phyloP scores from a whole-genome alignment of 2,888 invertebrate species.

The Acrocera orbiculus region DNA sequence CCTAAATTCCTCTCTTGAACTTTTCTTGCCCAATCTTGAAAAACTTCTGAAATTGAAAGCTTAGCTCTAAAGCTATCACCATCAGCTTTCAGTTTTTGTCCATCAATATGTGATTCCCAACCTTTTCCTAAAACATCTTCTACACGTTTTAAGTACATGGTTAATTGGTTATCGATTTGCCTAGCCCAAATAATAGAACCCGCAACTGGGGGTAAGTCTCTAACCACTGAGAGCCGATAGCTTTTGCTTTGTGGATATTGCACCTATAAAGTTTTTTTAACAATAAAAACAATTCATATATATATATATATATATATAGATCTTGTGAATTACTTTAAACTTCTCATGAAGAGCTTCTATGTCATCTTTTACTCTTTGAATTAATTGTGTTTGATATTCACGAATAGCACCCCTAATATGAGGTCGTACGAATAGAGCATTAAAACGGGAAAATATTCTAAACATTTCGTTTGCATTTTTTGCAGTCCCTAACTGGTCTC shows the following conservation, averaged over 20 bases:
- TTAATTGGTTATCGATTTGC: slow-evolving; percentile 93
- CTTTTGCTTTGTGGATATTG: slow-evolving; percentile 93
- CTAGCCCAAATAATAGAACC: slow-evolving; percentile 99
- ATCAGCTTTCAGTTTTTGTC: slow-evolving; percentile 91
- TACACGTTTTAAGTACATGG: slow-evolving; percentile 87
- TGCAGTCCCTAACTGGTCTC: slow-evolving; percentile 95
- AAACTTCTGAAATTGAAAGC: slow-evolving; percentile 90
- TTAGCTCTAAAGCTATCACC: slow-evolving; percentile 95
- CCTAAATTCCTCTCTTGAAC: slow-evolving; percentile 88
- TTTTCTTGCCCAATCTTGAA: slow-evolving; percentile 94
- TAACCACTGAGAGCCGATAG: slow-evolving; percentile 72
- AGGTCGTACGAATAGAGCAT: slow-evolving; percentile 94
- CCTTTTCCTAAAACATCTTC: slow-evolving; percentile 97
- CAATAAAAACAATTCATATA: slow-evolving; percentile 8
- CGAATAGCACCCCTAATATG: slow-evolving; percentile 98
- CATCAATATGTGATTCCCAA: slow-evolving; percentile 99
- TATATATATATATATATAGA: neutral
- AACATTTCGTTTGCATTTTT: slow-evolving; percentile 99
- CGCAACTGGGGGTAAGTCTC: slow-evolving; percentile 92
- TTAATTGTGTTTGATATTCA: slow-evolving; percentile 97
- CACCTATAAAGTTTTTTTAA: slow-evolving; percentile 40
- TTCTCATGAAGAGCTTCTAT: slow-evolving; percentile 96
- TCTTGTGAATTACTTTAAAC: slow-evolving; percentile 54
- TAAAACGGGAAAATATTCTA: slow-evolving; percentile 93
- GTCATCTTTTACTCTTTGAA: slow-evolving; percentile 97